Evolutionary conservation across 2,888 invertebrate genomes (phyloP).

Genomic region (Cheiracanthium punctorium): DNA sequence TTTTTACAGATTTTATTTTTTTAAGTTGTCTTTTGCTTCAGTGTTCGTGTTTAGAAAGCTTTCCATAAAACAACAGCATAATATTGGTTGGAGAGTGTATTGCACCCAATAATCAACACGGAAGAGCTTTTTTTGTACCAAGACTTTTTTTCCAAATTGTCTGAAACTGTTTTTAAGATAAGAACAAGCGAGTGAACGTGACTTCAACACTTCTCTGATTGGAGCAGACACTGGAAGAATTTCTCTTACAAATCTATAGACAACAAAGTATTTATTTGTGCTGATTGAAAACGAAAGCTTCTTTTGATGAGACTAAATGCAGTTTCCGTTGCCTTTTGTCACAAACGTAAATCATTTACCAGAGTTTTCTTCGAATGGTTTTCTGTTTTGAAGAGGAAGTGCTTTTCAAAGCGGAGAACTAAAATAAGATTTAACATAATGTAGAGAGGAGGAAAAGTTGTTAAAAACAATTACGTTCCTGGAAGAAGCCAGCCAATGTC

Average conservation of each 20-base stretch:
- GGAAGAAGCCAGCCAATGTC: neutral
- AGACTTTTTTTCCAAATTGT: no score
- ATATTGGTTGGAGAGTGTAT: no score
- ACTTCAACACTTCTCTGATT: conserved; percentile 1
- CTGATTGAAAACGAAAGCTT: conserved; percentile 17
- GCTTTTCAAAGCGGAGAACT: neutral
- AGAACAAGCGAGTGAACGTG: neutral
- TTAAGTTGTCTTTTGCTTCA: no score
- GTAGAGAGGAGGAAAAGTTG: neutral
- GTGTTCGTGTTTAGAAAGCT: no score
- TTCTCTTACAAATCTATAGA: neutral
- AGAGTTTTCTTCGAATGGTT: neutral
- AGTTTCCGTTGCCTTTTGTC: conserved; percentile 8
- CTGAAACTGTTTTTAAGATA: neutral
- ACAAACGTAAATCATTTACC: neutral
- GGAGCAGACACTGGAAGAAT: neutral
- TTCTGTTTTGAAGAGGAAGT: neutral
- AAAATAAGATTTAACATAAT: neutral
- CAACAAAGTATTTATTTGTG: neutral
- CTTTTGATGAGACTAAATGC: conserved; percentile 10
- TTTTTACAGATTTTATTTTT: no score
- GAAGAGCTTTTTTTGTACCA: no score
- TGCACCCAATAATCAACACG: no score
- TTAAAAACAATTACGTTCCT: neutral
- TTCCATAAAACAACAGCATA: no score